Evolutionary conservation across 2,797 vertebrate species (phyloP).

Genomic region (Phoeniculus purpureus): DNA sequence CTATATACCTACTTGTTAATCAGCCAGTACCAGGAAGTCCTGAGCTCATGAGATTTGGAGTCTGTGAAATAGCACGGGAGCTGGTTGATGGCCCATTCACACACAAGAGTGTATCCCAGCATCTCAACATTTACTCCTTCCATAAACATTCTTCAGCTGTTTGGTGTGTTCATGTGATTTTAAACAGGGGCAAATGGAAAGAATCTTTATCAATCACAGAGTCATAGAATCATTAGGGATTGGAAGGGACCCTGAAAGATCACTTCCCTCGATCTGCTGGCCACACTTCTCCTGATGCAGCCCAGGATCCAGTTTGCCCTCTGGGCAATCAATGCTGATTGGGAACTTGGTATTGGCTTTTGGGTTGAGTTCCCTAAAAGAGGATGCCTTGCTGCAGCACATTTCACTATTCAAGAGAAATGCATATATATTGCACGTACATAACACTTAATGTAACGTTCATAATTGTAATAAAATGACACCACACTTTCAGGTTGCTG

Average conservation of each 20-base stretch:
- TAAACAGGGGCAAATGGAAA: background rate
- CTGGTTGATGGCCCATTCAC: background rate
- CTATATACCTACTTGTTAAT: background rate
- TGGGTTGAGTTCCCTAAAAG: background rate
- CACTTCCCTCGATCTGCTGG: too few relatives aligned
- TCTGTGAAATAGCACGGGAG: background rate
- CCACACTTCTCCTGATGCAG: too few relatives aligned
- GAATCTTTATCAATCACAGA: background rate
- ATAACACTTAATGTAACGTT: background rate
- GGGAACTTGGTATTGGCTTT: background rate
- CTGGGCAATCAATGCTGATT: background rate
- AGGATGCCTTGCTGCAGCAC: background rate
- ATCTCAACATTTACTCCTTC: background rate
- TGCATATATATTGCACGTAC: background rate
- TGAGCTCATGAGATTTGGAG: fast-evolving
- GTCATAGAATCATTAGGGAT: too few relatives aligned
- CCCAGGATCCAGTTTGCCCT: too few relatives aligned
- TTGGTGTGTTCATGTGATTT: background rate
- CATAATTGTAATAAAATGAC: background rate
- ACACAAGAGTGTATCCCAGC: background rate
- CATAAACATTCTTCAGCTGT: background rate
- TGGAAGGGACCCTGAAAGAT: too few relatives aligned
- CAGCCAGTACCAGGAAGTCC: background rate
- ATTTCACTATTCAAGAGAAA: background rate
- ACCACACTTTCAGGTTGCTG: background rate